A percentile compares a stretch with the other conserved stretches of the same genome.
Evolutionary conservation across 2,888 invertebrate genomes (phyloP).

Genomic region (Dasysyrphus albostriatus): DNA sequence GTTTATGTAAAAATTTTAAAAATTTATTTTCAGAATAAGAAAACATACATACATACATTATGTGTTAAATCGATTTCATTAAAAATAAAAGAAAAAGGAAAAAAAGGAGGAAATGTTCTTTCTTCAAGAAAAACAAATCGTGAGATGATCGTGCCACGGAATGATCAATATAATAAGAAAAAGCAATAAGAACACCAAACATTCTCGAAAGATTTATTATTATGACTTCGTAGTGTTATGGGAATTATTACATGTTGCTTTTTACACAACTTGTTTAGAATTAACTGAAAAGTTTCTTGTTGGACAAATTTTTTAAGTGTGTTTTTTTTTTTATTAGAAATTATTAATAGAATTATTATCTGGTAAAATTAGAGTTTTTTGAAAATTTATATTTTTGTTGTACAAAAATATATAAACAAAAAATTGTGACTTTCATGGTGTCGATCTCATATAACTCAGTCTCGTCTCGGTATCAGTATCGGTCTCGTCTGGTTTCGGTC

Average conservation of each 20-base stretch:
- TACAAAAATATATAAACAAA: too few relatives aligned
- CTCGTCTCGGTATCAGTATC: too few relatives aligned
- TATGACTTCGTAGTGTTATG: slow-evolving; percentile 12
- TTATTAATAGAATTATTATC: too few relatives aligned
- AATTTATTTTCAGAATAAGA: slow-evolving; percentile 27
- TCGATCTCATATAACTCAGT: too few relatives aligned
- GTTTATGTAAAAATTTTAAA: slow-evolving; percentile 28
- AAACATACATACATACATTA: background rate
- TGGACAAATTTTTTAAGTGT: too few relatives aligned
- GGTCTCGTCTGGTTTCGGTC: too few relatives aligned
- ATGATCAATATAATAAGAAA: background rate
- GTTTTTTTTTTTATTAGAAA: too few relatives aligned
- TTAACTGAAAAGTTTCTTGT: too few relatives aligned
- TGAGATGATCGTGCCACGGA: background rate
- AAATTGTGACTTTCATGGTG: too few relatives aligned
- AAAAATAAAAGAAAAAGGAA: background rate
- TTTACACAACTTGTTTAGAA: background rate
- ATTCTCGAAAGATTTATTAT: background rate
- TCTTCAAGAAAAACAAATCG: background rate
- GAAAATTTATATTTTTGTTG: too few relatives aligned
- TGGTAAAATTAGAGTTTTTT: too few relatives aligned
- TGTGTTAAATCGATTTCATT: background rate
- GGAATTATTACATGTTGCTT: slow-evolving; percentile 11
- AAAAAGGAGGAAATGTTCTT: too few relatives aligned
- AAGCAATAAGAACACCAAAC: slow-evolving; percentile 8